Base-by-base conservation (phyloP, 2,888 invertebrate species). In the Busseola fusca region DNA sequence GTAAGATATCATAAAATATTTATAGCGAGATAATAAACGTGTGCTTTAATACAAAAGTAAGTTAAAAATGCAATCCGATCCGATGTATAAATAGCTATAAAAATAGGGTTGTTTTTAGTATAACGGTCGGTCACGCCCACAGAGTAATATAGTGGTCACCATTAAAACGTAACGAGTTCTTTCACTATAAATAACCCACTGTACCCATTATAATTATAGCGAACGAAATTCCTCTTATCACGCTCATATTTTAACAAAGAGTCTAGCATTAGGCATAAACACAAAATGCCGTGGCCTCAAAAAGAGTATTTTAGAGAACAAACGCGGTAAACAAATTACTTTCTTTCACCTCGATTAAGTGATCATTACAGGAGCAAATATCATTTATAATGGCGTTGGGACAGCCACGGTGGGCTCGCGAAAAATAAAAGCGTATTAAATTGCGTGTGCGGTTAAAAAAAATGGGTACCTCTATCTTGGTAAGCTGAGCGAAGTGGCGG, bases 141-240 rank as follows among this genome's bases (percentile, higher is more conserved):
- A 76, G 85, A 82, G 91, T 94, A 94, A 94, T 94, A 94, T 93
- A 94, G 93, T 93, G 92, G 94, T 94, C 91, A 94, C 91, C 93
- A 93, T 93, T 93, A 93, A 94, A 92, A 89, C 86, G 84, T 91
- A 93, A 93, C 93, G 93, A 93, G 92, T 92, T 90, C 89, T 87
- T 91, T 90, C 89, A 89, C 91, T 90, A 94, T 94, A 94, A 94
- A 94, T 93, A 92, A 93, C 92, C 88, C 77, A 84, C 86, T 34
- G 34, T 34, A 86, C 87, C 91, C 87, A 92, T 94, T 92, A 93
- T 93, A 94, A 94, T 94, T 94, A 94, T 90, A 88, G 90, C 90
- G 89, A 91, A 93, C 92, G 90, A 93, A 93, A 93, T 93, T 93
- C 89, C 90, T 93, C 93, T 93, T 94, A 94, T 93, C 94, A 91